These are phyloP conservation scores for Dinoponera quadriceps DNA, from an alignment of 1,140 invertebrate species.

Conservation along the genomic window DNA sequence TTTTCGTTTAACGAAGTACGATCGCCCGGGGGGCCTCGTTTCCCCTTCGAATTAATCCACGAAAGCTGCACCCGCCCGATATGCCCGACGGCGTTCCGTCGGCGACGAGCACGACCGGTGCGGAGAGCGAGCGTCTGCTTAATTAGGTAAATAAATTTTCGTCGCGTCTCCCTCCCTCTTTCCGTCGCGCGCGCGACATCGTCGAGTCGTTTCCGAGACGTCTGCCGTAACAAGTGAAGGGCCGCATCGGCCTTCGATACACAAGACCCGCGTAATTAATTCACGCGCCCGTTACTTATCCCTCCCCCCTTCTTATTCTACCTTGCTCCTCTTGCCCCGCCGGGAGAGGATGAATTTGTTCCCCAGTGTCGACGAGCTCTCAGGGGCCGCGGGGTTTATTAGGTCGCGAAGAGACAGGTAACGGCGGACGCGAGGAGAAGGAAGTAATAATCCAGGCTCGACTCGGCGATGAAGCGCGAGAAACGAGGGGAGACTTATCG, in stretches of 20 bases:
- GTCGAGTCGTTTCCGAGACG: conserved; percentile 17
- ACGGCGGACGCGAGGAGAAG: conserved; percentile 38
- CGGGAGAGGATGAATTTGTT: conserved; percentile 36
- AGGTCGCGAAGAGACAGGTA: conserved; percentile 49
- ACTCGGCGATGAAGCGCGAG: not conserved
- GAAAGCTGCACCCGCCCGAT: conserved; percentile 34
- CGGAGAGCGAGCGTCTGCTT: conserved; percentile 18
- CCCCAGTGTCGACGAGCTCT: not conserved
- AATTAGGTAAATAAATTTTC: conserved; percentile 69
- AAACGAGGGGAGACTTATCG: conserved; percentile 26
- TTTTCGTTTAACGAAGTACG: conserved; percentile 62
- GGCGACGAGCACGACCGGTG: conserved; percentile 19
- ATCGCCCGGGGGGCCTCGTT: conserved; percentile 49
- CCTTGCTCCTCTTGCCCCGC: too few species aligned
- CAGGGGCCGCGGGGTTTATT: conserved; percentile 10
- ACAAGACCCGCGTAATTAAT: conserved; percentile 57
- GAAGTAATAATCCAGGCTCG: conserved; percentile 35
- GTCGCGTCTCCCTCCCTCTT: conserved; percentile 35
- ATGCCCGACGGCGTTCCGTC: conserved; percentile 48
- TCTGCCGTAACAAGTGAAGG: conserved; percentile 10
- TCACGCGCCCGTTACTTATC: conserved; percentile 47
- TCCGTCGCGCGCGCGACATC: not conserved
- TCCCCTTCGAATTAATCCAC: conserved; percentile 50
- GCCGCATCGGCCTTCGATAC: conserved; percentile 55
- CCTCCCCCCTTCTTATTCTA: not conserved